Conservation (phyloP, 2,888 invertebrate genomes). For the Gymnoscelis rufifasciata region DNA sequence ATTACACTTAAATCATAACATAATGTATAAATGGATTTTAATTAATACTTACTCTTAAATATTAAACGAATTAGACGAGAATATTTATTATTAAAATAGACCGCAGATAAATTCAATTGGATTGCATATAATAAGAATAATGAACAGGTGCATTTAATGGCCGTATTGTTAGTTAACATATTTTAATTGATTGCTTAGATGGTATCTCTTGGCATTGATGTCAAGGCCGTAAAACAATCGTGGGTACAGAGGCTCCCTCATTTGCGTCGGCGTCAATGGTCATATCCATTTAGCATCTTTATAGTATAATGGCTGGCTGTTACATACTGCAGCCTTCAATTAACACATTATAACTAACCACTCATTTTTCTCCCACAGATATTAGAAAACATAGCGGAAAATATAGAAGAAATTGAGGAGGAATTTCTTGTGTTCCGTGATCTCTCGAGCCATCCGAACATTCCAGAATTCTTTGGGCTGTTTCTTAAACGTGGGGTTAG, state of each 20-base stretch:
- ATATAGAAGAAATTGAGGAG: slow-evolving; percentile 90
- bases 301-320: slow-evolving; percentile 13
- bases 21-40: no score
- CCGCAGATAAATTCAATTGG: no score
- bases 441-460: slow-evolving; percentile 85
- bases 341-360: neutral
- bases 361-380: slow-evolving; percentile 61
- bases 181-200: slow-evolving; percentile 60
- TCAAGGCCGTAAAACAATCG: slow-evolving; percentile 67
- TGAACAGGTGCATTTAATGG: slow-evolving; percentile 39
- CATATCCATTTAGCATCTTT: slow-evolving; percentile 21
- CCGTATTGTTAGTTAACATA: slow-evolving; percentile 55
- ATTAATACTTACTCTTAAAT: no score
- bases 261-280: slow-evolving; percentile 39
- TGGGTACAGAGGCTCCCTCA: slow-evolving; percentile 40
- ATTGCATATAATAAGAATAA: neutral
- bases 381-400: slow-evolving; percentile 87
- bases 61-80: no score
- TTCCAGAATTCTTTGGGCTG: slow-evolving; percentile 86
- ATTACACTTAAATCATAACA: no score
- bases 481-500: slow-evolving; percentile 82
- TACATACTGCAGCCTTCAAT: slow-evolving; percentile 10
- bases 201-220: slow-evolving; percentile 62
- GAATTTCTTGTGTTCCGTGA: slow-evolving; percentile 87
- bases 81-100: no score